Evolutionary conservation across 1,140 invertebrate species (phyloP).

Genomic region (Drosophila bipectinata): DNA sequence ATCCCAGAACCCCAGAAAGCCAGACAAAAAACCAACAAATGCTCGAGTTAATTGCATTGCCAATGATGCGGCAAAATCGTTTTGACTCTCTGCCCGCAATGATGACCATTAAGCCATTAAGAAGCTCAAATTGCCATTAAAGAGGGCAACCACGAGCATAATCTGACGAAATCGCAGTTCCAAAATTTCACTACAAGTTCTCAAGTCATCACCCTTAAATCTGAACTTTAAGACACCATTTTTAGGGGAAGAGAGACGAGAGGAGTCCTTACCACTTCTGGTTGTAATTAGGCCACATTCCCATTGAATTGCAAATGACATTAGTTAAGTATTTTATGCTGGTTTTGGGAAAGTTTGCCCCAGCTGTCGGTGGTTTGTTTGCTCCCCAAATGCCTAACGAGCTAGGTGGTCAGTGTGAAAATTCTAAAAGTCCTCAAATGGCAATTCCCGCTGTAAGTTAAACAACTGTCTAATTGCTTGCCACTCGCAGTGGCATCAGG

Average conservation of each 20-base stretch:
- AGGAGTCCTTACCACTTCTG: conserved; percentile 3
- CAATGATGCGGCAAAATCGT: conserved; percentile 77
- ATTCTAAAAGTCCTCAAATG: neutral
- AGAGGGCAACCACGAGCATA: conserved; percentile 34
- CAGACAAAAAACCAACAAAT: conserved; percentile 9
- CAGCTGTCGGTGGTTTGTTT: conserved; percentile 30
- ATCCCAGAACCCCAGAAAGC: conserved; percentile 5
- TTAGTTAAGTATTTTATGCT: conserved; percentile 40
- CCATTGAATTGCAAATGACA: conserved; percentile 72
- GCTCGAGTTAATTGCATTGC: conserved; percentile 68
- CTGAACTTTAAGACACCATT: neutral
- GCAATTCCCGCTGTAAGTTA: conserved; percentile 51
- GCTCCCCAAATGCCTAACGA: conserved; percentile 26
- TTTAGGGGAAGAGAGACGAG: neutral
- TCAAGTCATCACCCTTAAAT: conserved; percentile 5
- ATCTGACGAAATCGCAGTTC: conserved; percentile 28
- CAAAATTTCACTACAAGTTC: conserved; percentile 24
- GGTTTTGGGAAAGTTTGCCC: conserved; percentile 29
- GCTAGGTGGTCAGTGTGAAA: conserved; percentile 4
- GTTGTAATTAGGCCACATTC: conserved; percentile 60
- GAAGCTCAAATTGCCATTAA: conserved; percentile 66
- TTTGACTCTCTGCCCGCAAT: conserved; percentile 48
- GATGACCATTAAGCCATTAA: conserved; percentile 72
- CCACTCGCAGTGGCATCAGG: conserved; percentile 8
- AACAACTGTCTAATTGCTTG: conserved; percentile 69